phyloP scores from a whole-genome alignment of 2,113 vertebrate species.

The Puffinus mauretanicus region DNA sequence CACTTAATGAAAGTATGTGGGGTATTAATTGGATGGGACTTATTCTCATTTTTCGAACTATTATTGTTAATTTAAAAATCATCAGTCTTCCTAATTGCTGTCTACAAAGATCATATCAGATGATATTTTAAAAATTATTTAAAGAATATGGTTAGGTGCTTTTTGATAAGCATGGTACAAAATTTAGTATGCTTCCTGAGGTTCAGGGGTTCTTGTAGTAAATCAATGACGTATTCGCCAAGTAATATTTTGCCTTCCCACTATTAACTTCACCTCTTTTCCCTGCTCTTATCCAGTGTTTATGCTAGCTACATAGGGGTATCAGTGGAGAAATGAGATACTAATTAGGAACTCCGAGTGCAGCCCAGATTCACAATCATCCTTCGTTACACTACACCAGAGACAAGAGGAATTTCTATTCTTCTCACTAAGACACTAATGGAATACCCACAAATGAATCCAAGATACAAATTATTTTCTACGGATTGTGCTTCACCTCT shows the following conservation, averaged over 20 bases:
- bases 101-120: not conserved
- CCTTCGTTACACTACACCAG: not conserved
- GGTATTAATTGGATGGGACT: not conserved
- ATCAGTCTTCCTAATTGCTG: not conserved
- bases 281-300: not conserved
- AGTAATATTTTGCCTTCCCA: not conserved
- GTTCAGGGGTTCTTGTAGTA: not conserved
- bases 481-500: not conserved
- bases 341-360: not conserved
- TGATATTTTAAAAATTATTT: not conserved
- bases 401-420: not conserved
- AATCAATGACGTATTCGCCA: not conserved
- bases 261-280: not conserved
- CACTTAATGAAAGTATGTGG: not conserved
- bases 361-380: accelerated
- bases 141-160: not conserved
- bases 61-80: not conserved
- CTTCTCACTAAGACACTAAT: not conserved
- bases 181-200: not conserved
- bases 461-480: not conserved
- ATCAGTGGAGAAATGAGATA: not conserved
- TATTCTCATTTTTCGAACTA: not conserved
- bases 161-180: not conserved
- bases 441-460: not conserved
- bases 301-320: not conserved